Percentiles rank a stretch among this genome's conserved stretches.
phyloP scores from a whole-genome alignment of 64 coral and sea anemone genomes.

The Montipora foliosa region DNA sequence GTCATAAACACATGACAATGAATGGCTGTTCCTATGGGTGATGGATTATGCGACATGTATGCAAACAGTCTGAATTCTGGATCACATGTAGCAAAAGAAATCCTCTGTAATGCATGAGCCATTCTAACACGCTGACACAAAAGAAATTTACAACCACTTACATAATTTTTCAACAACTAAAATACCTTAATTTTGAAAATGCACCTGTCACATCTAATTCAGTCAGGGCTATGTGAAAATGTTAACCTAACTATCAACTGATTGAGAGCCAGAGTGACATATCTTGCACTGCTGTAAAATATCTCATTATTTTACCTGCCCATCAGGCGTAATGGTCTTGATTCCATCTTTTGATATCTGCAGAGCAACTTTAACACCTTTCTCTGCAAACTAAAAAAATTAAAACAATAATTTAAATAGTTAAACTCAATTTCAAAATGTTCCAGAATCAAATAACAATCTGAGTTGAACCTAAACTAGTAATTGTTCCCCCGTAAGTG shows the following conservation, averaged over 20 bases:
- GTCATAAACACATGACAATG: conserved; percentile 85
- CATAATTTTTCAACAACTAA: background rate
- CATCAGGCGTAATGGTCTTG: conserved; percentile 78
- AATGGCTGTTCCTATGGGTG: conserved; percentile 77
- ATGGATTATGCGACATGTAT: conserved; percentile 88
- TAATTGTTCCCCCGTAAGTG: no score
- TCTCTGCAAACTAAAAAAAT: conserved; percentile 14
- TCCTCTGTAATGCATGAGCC: conserved; percentile 92
- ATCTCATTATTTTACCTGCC: conserved; percentile 39
- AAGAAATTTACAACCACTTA: background rate
- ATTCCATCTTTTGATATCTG: conserved; percentile 91
- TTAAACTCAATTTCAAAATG: no score
- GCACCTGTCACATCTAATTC: no score
- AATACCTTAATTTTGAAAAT: no score
- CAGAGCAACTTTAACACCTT: conserved; percentile 76
- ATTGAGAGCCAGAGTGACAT: background rate
- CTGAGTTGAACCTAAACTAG: no score
- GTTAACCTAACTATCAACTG: background rate
- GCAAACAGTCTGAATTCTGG: conserved; percentile 90
- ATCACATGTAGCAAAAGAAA: conserved; percentile 94
- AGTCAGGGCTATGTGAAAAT: no score
- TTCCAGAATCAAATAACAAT: no score
- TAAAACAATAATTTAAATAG: no score
- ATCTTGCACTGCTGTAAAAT: no score
- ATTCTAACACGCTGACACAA: conserved; percentile 81